Percentiles rank a stretch among this genome's conserved stretches.
Conservation (phyloP, 2,888 invertebrate genomes). For the Limenitis camilla region DNA sequence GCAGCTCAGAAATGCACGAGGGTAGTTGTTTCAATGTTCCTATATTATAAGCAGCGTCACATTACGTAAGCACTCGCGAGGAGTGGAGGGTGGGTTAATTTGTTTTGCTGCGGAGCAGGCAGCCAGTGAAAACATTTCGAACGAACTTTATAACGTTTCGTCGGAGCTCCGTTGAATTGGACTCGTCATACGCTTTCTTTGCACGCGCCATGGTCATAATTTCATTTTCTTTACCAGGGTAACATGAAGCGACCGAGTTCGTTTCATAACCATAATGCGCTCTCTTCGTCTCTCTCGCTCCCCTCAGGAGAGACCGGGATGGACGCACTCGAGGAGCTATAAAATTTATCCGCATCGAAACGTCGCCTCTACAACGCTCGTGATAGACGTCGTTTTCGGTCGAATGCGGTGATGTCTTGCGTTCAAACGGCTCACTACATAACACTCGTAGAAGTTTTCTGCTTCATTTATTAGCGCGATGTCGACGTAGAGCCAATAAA, state of each 20-base stretch:
- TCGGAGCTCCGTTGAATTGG: slow-evolving; percentile 20
- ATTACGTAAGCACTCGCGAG: slow-evolving; percentile 16
- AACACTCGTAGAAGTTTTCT: slow-evolving; percentile 64
- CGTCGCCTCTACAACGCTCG: slow-evolving; percentile 46
- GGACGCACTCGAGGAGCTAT: slow-evolving; percentile 31
- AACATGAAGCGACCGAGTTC: slow-evolving; percentile 63
- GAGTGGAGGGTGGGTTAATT: slow-evolving; percentile 17
- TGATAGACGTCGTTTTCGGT: slow-evolving; percentile 47
- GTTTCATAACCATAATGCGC: slow-evolving; percentile 69
- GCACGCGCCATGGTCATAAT: slow-evolving; percentile 58
- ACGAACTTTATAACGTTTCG: slow-evolving; percentile 17
- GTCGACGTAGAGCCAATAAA: slow-evolving; percentile 66
- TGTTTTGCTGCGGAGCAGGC: slow-evolving; percentile 17
- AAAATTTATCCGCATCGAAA: slow-evolving; percentile 43
- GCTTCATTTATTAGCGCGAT: slow-evolving; percentile 71
- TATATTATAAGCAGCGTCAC: slow-evolving; percentile 15
- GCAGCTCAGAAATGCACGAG: slow-evolving; percentile 12
- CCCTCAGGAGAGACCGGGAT: slow-evolving; percentile 35
- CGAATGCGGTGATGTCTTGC: slow-evolving; percentile 42
- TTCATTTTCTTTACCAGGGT: slow-evolving; percentile 61
- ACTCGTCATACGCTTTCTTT: slow-evolving; percentile 57
- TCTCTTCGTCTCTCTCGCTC: slow-evolving; percentile 40
- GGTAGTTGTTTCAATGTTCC: slow-evolving; percentile 12
- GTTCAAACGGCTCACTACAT: slow-evolving; percentile 55
- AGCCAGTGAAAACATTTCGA: slow-evolving; percentile 17